phyloP scores from a whole-genome alignment of 1,140 invertebrate species.

The Rhopalosiphum padi region DNA sequence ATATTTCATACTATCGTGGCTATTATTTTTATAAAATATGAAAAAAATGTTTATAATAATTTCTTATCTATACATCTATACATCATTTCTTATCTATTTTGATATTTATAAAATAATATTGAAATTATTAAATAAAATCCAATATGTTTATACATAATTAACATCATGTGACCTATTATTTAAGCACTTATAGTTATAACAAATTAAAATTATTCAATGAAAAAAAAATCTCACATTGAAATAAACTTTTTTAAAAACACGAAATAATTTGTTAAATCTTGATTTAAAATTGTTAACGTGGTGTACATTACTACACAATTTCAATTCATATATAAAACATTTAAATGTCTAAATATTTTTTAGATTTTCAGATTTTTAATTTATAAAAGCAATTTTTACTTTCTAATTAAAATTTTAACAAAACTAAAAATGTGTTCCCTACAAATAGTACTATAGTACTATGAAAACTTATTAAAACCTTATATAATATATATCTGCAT shows the following conservation, averaged over 20 bases:
- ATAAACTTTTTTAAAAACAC: not conserved
- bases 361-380: not conserved
- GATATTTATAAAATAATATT: not conserved
- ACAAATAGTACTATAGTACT: not conserved
- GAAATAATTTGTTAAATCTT: not conserved
- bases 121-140: not conserved
- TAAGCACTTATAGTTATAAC: accelerated
- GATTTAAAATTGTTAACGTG: not conserved
- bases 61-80: not conserved
- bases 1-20: no score
- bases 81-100: no score
- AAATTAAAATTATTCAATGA: not conserved
- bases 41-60: no score
- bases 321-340: not conserved
- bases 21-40: no score
- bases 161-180: not conserved
- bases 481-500: not conserved
- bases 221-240: not conserved
- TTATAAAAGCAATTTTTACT: not conserved
- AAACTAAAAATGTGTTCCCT: not conserved
- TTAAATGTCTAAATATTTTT: not conserved
- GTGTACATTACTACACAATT: not conserved
- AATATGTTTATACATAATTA: not conserved
- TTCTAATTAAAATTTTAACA: not conserved
- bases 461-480: not conserved